Evolutionary conservation across 1,140 invertebrate species (phyloP).

Genomic region (Trialeurodes vaporariorum): DNA sequence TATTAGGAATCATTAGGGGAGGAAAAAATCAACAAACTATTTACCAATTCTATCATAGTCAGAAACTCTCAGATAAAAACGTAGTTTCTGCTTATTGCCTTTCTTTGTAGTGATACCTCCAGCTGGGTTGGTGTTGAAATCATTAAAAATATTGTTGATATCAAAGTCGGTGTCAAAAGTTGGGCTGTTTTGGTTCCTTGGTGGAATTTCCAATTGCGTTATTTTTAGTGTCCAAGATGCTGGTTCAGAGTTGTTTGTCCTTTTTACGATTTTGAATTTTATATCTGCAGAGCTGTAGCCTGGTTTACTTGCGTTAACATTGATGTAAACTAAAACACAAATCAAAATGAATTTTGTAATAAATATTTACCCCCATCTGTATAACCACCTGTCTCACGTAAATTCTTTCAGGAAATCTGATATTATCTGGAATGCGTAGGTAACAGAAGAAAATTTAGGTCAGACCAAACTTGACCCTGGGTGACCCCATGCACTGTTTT

Average conservation of each 20-base stretch:
- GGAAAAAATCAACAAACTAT: too few relatives aligned
- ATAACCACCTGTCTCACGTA: too few relatives aligned
- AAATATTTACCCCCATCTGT: too few relatives aligned
- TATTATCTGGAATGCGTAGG: too few relatives aligned
- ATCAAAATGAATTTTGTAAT: too few relatives aligned
- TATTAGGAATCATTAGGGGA: too few relatives aligned
- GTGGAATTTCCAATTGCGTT: conserved; percentile 10
- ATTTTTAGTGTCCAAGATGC: conserved; percentile 12
- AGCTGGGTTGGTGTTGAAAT: not conserved
- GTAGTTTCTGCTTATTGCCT: not conserved
- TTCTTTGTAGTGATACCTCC: not conserved
- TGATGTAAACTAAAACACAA: not conserved
- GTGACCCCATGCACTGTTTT: too few relatives aligned
- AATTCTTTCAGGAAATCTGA: too few relatives aligned
- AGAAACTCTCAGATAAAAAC: not conserved
- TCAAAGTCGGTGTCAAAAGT: not conserved
- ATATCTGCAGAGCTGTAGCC: not conserved
- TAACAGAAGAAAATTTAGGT: too few relatives aligned
- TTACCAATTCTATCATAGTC: not conserved
- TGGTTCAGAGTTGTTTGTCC: not conserved
- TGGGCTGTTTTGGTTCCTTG: not conserved
- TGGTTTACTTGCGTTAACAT: not conserved
- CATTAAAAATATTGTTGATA: not conserved
- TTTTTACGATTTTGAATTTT: not conserved
- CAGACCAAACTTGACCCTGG: too few relatives aligned